phyloP scores from a whole-genome alignment of 2,113 vertebrate species.

The Heterocephalus glaber region DNA sequence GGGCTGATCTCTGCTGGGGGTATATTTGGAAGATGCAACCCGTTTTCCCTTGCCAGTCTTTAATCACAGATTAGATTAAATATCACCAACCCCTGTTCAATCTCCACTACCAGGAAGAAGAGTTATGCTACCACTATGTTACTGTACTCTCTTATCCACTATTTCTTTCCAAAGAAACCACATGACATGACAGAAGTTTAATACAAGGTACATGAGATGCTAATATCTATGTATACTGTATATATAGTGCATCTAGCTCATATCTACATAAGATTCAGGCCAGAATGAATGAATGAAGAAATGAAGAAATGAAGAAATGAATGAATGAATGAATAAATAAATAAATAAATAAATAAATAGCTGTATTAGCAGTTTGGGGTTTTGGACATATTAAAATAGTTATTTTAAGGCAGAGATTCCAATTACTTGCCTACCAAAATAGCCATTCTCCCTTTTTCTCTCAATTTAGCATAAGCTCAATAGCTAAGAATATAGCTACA shows the following conservation, averaged over 20 bases:
- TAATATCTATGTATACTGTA: conserved; percentile 39
- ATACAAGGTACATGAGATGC: neutral
- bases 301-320: neutral
- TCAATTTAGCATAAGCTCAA: conserved; percentile 5
- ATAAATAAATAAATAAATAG: conserved; percentile 36
- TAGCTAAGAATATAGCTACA: neutral
- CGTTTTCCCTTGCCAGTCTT: neutral
- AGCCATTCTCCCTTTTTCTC: conserved; percentile 21
- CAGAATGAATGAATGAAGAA: neutral
- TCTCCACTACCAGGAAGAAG: conserved; percentile 20
- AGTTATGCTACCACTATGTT: neutral
- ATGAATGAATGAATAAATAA: conserved; percentile 31
- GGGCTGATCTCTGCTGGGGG: neutral
- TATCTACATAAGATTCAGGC: conserved; percentile 44
- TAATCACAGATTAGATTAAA: conserved; percentile 35
- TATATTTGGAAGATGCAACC: neutral
- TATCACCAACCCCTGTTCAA: neutral
- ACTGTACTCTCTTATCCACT: neutral
- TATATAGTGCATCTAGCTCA: conserved; percentile 30
- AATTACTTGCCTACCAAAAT: conserved; percentile 28
- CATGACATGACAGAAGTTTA: conserved; percentile 1
- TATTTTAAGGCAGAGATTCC: neutral
- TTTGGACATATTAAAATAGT: conserved; percentile 25
- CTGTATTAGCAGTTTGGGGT: neutral
- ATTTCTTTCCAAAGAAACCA: conserved; percentile 42